These are phyloP conservation scores for Lamellibrachia satsuma DNA, from an alignment of 2,888 invertebrate genomes.

Conservation along the genomic window DNA sequence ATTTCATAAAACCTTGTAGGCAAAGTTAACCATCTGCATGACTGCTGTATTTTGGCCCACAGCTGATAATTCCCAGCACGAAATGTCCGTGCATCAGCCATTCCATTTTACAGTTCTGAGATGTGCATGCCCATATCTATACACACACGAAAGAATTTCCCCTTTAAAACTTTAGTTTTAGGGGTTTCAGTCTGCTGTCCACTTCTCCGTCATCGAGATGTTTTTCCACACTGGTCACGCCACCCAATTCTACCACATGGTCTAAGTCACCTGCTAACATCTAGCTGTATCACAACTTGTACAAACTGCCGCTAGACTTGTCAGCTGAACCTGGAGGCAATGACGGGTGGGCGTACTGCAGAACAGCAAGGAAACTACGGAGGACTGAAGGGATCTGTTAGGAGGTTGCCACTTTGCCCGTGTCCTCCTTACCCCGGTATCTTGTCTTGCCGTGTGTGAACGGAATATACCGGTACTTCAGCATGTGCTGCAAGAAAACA, in stretches of 20 bases:
- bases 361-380: neutral
- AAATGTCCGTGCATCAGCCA: neutral
- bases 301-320: neutral
- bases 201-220: neutral
- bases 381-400: neutral
- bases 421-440: constrained; percentile 69
- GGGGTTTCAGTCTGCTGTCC: neutral
- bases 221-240: neutral
- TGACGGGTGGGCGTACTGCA: neutral
- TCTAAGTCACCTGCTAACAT: neutral
- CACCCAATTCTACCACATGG: neutral
- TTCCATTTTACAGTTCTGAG: neutral
- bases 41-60: neutral
- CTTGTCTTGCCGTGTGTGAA: constrained; percentile 98
- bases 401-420: constrained; percentile 1
- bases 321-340: neutral
- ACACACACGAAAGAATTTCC: neutral
- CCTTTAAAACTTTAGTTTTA: neutral
- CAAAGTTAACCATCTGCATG: neutral
- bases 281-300: neutral
- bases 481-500: constrained; percentile 87
- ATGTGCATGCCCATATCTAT: neutral
- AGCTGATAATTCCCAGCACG: neutral
- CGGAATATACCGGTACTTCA: constrained; percentile 97
- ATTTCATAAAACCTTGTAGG: constrained; percentile 1